phyloP scores from a whole-genome alignment of 2,113 vertebrate species.

The Irena cyanogastra region DNA sequence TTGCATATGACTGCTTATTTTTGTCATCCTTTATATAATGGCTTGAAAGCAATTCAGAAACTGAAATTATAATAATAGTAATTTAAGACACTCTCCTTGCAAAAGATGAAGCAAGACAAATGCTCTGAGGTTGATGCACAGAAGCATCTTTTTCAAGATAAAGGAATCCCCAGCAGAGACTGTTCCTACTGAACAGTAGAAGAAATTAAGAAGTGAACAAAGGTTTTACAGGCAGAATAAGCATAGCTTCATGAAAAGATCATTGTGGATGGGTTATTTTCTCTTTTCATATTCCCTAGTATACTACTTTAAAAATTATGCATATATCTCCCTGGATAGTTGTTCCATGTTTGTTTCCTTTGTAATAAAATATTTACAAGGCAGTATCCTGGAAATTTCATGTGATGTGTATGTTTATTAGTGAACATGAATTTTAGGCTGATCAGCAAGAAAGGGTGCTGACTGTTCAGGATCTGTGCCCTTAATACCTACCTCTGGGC shows the following conservation, averaged over 20 bases:
- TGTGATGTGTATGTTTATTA: neutral
- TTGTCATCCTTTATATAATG: neutral
- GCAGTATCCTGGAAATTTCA: neutral
- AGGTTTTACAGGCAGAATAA: neutral
- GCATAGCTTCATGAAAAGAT: neutral
- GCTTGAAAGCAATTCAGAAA: neutral
- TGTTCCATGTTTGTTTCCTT: neutral
- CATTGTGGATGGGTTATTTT: neutral
- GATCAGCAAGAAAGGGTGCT: neutral
- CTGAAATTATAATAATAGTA: neutral
- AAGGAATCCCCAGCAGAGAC: neutral
- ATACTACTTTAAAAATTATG: neutral
- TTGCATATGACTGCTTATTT: neutral
- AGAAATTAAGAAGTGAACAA: neutral
- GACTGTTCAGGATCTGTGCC: neutral
- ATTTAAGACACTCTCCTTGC: neutral
- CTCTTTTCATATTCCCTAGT: neutral
- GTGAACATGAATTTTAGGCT: neutral
- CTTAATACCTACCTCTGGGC: neutral
- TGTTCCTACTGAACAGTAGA: neutral
- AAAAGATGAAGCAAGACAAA: neutral
- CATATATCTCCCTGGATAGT: neutral
- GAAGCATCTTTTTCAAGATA: neutral
- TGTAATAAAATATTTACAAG: neutral
- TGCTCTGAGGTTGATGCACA: neutral